A percentile compares a stretch with the other conserved stretches of the same genome.
phyloP scores from a whole-genome alignment of 2,888 invertebrate genomes.

The Acanthoscelides obtectus region DNA sequence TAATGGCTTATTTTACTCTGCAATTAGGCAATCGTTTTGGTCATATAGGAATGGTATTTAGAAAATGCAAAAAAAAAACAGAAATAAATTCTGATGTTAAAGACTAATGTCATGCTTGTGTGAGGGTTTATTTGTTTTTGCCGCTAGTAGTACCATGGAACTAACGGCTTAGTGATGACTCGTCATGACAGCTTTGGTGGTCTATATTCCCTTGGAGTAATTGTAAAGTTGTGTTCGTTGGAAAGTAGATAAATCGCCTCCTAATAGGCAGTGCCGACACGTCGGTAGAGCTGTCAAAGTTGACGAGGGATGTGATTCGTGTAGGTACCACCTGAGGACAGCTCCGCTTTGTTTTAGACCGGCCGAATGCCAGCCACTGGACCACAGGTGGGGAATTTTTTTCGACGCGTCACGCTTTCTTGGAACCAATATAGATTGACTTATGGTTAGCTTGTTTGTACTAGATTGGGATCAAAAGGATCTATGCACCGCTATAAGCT shows the following conservation, averaged over 20 bases:
- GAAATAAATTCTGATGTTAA: no score
- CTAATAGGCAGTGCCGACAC: neutral
- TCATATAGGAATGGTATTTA: no score
- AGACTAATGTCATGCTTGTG: no score
- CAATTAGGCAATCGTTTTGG: no score
- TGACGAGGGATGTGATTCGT: slow-evolving; percentile 40
- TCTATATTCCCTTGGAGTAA: neutral
- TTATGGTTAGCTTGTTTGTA: neutral
- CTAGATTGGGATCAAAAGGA: neutral
- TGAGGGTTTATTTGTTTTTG: no score
- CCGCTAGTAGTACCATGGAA: no score
- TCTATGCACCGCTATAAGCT: neutral
- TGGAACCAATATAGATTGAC: neutral
- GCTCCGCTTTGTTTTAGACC: slow-evolving; percentile 33
- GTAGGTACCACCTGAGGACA: slow-evolving; percentile 36
- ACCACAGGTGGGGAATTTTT: neutral
- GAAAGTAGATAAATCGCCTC: neutral
- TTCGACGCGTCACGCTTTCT: neutral
- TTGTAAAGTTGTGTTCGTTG: neutral
- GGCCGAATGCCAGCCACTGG: neutral
- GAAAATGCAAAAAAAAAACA: no score
- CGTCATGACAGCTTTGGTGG: neutral
- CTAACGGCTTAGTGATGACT: neutral
- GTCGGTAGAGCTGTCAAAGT: slow-evolving; percentile 32
- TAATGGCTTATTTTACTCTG: no score